Base-by-base conservation (phyloP, 2,797 vertebrate genomes). In the Philypnodon macrostomus region DNA sequence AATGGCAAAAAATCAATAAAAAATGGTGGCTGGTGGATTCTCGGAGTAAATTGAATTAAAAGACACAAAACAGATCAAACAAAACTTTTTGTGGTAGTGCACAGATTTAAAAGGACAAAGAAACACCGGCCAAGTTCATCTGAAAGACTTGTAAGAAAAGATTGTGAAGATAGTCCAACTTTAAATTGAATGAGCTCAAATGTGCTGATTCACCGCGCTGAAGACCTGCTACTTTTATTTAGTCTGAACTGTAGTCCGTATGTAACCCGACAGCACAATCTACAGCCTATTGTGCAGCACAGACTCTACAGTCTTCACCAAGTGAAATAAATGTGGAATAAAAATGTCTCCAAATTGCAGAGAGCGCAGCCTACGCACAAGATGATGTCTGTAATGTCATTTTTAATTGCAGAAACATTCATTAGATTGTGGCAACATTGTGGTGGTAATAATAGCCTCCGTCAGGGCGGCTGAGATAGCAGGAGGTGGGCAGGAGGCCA, bases 401-500 rank as follows among this genome's bases (percentile, higher is more conserved):
- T 17, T 19, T 32, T 23, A 33, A n/a, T 21, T 52, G 34, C 33
- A 12, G 29, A 9, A n/a, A 27, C 32, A 33, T 47, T 62, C 27
- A 52, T 67, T 53, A 56, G 15, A 34, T 23, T 31, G 35, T 44
- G 48, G 4, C 37, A 33, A 21, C 45, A 12, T 17, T 36, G 53
- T 32, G 14, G n/a, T 7, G 13, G 52, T 13, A 36, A 45, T 48
- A 36, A 63, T 53, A 53, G 45, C 50, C 53, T 58, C 51, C 12
- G 46, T 53, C 53, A 18, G 24, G 19, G 44, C 12, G 12, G 34
- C 12, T 58, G 19, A 54, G 42, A 51, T 56, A 62, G 52, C 66
- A 75, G 73, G 73, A 58, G 70, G 66, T 50, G 53, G 68, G 74
- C 58, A 55, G 56, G 48, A 56, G 64, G 63, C 71, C 70, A 69